phyloP scores from a whole-genome alignment of 2,113 vertebrate species.

The Centropristis striata region DNA sequence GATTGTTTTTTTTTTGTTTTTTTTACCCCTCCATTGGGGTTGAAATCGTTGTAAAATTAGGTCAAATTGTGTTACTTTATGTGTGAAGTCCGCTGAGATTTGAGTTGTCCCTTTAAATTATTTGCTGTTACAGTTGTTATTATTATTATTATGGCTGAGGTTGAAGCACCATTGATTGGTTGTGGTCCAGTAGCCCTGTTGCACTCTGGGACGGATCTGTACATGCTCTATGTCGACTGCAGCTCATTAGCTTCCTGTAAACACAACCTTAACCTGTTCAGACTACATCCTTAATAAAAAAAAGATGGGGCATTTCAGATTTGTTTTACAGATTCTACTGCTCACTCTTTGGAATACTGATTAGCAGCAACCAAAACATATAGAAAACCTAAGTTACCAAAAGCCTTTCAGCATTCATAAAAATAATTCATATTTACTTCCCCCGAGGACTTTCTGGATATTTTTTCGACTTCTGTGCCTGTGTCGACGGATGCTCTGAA shows the following conservation, averaged over 20 bases:
- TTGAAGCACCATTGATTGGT: conserved; percentile 25
- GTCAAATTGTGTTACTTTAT: conserved; percentile 43
- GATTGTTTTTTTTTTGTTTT: conserved; percentile 66
- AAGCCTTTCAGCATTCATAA: too few species aligned
- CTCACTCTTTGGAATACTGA: not conserved
- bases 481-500: conserved; percentile 2
- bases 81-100: conserved; percentile 25
- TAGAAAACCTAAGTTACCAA: not conserved
- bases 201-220: conserved; percentile 44
- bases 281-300: not conserved
- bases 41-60: conserved; percentile 32
- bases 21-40: not conserved
- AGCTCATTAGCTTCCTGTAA: not conserved
- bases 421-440: too few species aligned
- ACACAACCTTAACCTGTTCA: conserved; percentile 11
- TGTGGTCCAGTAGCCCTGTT: not conserved
- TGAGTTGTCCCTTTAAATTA: conserved; percentile 42
- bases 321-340: conserved; percentile 10
- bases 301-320: not conserved
- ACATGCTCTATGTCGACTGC: conserved; percentile 63
- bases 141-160: conserved; percentile 4
- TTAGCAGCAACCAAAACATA: conserved; percentile 50
- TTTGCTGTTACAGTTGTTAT: conserved; percentile 18
- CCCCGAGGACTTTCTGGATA: too few species aligned
- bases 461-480: not conserved